Base-by-base conservation (phyloP, 1,140 invertebrate genomes). In the Penaeus chinensis region DNA sequence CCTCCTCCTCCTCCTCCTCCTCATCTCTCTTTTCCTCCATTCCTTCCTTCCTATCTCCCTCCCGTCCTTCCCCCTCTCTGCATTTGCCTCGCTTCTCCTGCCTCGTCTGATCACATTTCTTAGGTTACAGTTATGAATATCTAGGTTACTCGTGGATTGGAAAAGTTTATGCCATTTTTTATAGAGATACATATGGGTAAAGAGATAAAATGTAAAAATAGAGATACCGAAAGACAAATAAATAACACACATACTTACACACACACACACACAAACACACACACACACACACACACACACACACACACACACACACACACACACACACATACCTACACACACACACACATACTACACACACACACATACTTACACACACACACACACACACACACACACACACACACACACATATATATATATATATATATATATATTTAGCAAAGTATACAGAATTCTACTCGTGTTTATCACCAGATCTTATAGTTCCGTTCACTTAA, bases 361-460 rank as follows among this genome's bases (percentile, higher is more conserved):
- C 32, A 32, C 2, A 32, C 32, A 32, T 32, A 32, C 63, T 18
- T 69, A 69, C 22, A 69, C 20, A 1, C 66, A 60, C 54, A 80
- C 54, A 71, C 54, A 80, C 54, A 80, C 54, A 80, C 54, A 80
- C 54, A 71, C 54, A 61, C 3, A 47, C 54, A 80, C 54, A 60
- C 54, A 80, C 54, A 47, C 47, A 54, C 19, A 80, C 47, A 80
- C 18, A 11, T 24, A 11, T 74, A 18, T 4, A 27, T 0, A 27
- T 27, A 2, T 32, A n/a, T 32, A 19, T 80, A 24, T 20, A 16
- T 47, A 22, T 80, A 8, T 22, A 1, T n/a, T n/a, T 47, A 18
- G 42, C 5, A 61, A 60, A 18, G n/a, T 32, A 32, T 32, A 32
- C 1, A 32, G 2, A 32, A 32, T 32, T 32, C 32, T 32, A 0